Conservation (phyloP, 2,888 invertebrate species). For the Heliconius cydno region DNA sequence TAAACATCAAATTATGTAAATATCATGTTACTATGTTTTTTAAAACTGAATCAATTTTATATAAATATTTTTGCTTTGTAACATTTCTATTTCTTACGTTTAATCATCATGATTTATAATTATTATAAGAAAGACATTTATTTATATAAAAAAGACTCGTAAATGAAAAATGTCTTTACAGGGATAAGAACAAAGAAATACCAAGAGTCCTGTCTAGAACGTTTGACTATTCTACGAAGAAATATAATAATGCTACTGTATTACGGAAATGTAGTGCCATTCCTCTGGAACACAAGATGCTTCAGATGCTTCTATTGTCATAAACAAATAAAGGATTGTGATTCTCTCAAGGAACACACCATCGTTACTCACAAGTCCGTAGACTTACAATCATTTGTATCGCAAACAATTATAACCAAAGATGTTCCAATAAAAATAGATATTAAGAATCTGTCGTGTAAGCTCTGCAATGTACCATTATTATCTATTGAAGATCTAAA, state of each 20-base stretch:
- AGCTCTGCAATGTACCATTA: constrained; percentile 55
- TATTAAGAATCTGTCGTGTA: constrained; percentile 60
- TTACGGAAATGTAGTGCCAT: constrained; percentile 65
- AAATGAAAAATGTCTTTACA: constrained; percentile 64
- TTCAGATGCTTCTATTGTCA: constrained; percentile 70
- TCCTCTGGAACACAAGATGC: constrained; percentile 69
- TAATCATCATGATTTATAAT: not conserved
- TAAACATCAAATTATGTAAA: constrained; percentile 1
- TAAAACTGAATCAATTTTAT: constrained; percentile 2
- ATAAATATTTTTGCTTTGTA: not conserved
- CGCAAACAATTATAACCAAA: constrained; percentile 63
- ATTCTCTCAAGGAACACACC: constrained; percentile 60
- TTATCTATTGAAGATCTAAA: constrained; percentile 59
- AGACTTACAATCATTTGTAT: constrained; percentile 58
- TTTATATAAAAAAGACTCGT: constrained; percentile 17
- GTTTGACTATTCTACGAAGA: constrained; percentile 59
- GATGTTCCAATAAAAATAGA: constrained; percentile 72
- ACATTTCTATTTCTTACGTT: not conserved
- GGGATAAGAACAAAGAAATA: constrained; percentile 54
- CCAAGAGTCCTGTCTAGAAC: constrained; percentile 57
- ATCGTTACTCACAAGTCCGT: constrained; percentile 54
- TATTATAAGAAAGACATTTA: not conserved
- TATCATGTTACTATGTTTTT: constrained; percentile 7
- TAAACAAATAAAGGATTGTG: constrained; percentile 62
- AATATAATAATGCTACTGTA: constrained; percentile 63